Evolutionary conservation across 2,797 vertebrate species (phyloP), one percentile per base, ranked within the genome.

Genomic region (Girardinus metallicus): DNA sequence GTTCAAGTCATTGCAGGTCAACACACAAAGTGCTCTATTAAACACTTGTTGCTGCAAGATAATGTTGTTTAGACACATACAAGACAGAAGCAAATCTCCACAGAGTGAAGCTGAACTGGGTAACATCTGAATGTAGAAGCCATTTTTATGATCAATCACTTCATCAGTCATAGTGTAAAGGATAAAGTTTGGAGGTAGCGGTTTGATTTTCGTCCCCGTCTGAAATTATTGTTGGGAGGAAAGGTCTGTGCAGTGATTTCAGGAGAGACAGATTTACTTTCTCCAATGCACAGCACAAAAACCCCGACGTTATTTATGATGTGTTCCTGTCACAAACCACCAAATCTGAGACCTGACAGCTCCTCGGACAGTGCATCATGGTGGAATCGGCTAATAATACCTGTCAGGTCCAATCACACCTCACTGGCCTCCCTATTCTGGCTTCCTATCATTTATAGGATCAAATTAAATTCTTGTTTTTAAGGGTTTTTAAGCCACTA

Each of bases 1-100:
- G 89, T 94, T 87, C 77, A 83, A 87, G 86, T 92, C 85, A 92
- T 88, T 91, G 75, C 83, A 87, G 53, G 75, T 78, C 16, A 86
- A 43, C 73, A 91, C 51, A 79, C 39, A 55, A n/a, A 80, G 73
- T 81, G 74, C 79, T 71, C 66, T 75, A 15, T 75, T 21, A 81
- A 72, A 84, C 53, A 55, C 34, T 75, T 78, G 41, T 71, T 72
- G 53, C 18, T 80, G 13, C 46, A 60, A 46, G 26, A 68, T 23
- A 73, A 34, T 85, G 49, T 62, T 13, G 81, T 57, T 81, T 57
- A 77, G 72, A 80, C 73, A 81, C 51, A 76, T 5, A 76, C 51
- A 47, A 77, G 60, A 73, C 73, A 64, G 15, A 16, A 57, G 60
- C 18, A 3, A 49, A 64, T 29, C 23, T 11, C 1, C 31, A 1